Percentiles rank a stretch among this genome's conserved stretches.
phyloP scores from a whole-genome alignment of 2,113 vertebrate species.

The Anoura caudifer region DNA sequence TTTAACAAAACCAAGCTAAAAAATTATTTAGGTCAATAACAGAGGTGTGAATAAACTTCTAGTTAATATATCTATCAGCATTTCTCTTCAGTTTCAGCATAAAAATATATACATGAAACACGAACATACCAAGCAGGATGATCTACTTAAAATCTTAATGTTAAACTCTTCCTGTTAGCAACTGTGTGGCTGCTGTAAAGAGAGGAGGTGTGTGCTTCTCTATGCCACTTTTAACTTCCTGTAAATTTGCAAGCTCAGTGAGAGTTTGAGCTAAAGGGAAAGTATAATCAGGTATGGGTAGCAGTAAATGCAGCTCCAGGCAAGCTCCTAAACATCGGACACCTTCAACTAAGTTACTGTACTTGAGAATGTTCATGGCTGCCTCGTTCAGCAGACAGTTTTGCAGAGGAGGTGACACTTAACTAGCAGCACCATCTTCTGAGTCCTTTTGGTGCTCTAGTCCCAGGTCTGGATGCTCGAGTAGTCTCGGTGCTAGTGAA shows the following conservation, averaged over 20 bases:
- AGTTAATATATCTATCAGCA: not conserved
- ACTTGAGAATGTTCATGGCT: not conserved
- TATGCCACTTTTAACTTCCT: not conserved
- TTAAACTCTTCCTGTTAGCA: not conserved
- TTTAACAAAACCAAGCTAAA: constrained; percentile 18
- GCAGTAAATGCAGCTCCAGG: not conserved
- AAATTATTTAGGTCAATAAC: constrained; percentile 17
- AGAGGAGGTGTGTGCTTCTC: not conserved
- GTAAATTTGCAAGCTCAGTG: not conserved
- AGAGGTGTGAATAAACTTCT: not conserved
- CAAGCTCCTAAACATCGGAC: not conserved
- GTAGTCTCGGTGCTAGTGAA: not conserved
- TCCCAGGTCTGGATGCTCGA: not conserved
- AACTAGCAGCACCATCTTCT: not conserved
- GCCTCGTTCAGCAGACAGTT: not conserved
- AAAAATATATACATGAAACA: not conserved
- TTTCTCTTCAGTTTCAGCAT: not conserved
- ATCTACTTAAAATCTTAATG: not conserved
- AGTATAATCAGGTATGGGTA: not conserved
- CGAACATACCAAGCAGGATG: not conserved
- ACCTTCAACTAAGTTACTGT: not conserved
- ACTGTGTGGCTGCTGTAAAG: not conserved
- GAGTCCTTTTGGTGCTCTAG: not conserved
- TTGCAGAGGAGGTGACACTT: not conserved
- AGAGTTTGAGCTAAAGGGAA: not conserved